phyloP scores from a whole-genome alignment of 2,113 vertebrate species.

The Peromyscus polionotus region DNA sequence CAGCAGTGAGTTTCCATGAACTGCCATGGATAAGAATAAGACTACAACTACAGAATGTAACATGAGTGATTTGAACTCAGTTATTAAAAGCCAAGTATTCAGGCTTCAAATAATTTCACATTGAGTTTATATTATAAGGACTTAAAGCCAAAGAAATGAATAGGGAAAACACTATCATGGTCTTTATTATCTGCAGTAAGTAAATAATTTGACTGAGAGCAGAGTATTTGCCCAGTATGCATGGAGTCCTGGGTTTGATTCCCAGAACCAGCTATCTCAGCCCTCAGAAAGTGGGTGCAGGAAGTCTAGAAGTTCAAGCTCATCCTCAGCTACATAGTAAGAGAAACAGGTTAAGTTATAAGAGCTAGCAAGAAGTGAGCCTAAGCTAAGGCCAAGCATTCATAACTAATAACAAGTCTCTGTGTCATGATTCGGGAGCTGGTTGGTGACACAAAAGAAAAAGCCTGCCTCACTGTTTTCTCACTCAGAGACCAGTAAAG shows the following conservation, averaged over 20 bases:
- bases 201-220: background rate
- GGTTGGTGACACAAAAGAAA: too few relatives aligned
- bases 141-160: constrained; percentile 27
- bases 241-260: background rate
- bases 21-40: background rate
- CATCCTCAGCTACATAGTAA: background rate
- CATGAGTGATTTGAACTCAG: background rate
- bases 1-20: constrained; percentile 9
- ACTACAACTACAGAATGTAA: background rate
- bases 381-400: too few relatives aligned
- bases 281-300: background rate
- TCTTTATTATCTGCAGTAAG: background rate
- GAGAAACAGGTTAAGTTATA: too few relatives aligned
- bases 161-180: background rate
- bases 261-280: background rate
- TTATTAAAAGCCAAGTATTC: background rate
- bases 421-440: too few relatives aligned
- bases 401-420: too few relatives aligned
- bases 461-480: background rate
- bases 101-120: constrained; percentile 37
- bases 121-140: constrained; percentile 38
- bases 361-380: too few relatives aligned
- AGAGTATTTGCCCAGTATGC: background rate
- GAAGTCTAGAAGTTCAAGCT: background rate
- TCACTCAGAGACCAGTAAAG: background rate